phyloP scores from a whole-genome alignment of 2,113 vertebrate genomes.

The Microtus oregoni region DNA sequence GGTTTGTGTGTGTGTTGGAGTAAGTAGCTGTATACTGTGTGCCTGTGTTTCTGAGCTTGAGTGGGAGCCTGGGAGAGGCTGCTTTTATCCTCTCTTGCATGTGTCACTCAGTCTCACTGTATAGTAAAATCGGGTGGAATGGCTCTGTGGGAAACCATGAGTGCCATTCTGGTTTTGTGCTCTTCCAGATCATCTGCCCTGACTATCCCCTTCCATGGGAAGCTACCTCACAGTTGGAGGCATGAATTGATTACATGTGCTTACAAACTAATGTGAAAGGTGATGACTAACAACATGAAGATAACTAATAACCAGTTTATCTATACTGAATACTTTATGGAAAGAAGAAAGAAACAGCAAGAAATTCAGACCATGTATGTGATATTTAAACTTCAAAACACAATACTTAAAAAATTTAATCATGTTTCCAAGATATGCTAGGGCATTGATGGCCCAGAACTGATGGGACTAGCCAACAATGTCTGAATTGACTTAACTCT shows the following conservation, averaged over 20 bases:
- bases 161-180: conserved; percentile 45
- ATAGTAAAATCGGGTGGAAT: neutral
- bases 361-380: neutral
- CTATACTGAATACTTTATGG: neutral
- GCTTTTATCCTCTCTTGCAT: neutral
- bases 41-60: neutral
- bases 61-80: accelerated
- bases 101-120: neutral
- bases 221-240: conserved; percentile 20
- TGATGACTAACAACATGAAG: neutral
- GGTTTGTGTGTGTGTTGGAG: neutral
- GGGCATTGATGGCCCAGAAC: neutral
- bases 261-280: conserved; percentile 21
- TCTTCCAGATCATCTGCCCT: conserved; percentile 7
- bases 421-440: neutral
- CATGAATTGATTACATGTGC: neutral
- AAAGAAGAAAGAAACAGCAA: neutral
- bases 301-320: neutral
- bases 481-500: neutral
- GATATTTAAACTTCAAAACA: neutral
- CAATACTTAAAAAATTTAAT: neutral
- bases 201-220: conserved; percentile 44
- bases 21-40: too few relatives aligned
- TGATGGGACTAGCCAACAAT: neutral
- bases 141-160: neutral